Base-by-base conservation (phyloP, 2,113 vertebrate species). In the Antennarius striatus region DNA sequence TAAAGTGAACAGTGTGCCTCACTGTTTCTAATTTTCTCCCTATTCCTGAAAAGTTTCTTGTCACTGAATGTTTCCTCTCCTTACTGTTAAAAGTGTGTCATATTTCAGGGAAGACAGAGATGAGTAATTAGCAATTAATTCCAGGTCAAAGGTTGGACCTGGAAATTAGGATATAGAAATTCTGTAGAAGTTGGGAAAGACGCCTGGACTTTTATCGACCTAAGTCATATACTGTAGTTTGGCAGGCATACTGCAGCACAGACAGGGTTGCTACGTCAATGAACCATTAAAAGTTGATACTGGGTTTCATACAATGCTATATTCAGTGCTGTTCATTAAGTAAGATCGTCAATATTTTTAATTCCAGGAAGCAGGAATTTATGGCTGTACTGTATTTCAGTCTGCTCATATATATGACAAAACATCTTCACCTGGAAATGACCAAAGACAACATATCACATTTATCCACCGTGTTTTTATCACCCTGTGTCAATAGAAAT, bases 81-180 rank as follows among this genome's bases (percentile, higher is more conserved):
- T 64, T 10, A 51, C 14, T 42, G 10, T 28, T 6, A 28, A 10
- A 17, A 56, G 54, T 63, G 36, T 56, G 51, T 56, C 51, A 58
- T 11, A 36, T 63, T 77, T 60, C 49, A 56, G 30, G 52, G 63
- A 40, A 50, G 17, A 45, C 42, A 55, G 59, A 59, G 43, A 73
- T 45, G 50, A 51, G 8, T 40, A 66, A 79, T 77, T 48, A 73
- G 59, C 7, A 77, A 58, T 73, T 83, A 61, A 63, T 58, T 75
- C 51, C 49, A 50, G 66, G 80, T 74, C 67, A 66, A 75, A 69
- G 53, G 59, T 65, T 56, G 53, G n/a, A 29, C 47, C 11, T 3
- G 3, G 15, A 65, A 71, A 62, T 74, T 51, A 59, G 36, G 63
- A 73, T 69, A 17, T 49, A 12, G 45, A 73, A 54, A 58, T 63